Conservation (phyloP, 2,113 vertebrate species). For the Pteruthius melanotis region DNA sequence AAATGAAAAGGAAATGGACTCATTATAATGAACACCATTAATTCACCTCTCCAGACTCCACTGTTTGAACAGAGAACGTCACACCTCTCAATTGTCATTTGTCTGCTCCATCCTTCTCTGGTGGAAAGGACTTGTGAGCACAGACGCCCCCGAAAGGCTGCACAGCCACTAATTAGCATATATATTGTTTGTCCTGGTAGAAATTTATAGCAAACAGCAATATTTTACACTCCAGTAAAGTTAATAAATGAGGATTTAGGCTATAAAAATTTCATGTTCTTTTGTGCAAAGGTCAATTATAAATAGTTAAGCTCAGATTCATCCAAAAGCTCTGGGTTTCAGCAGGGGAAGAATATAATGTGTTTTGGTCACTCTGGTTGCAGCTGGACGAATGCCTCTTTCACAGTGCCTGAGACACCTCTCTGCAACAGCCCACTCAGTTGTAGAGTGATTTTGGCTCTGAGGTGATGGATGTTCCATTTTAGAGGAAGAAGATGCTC, state of each 20-base stretch:
- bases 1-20: constrained; percentile 79
- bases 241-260: constrained; percentile 84
- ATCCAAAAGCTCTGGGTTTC: constrained; percentile 62
- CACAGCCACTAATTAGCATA: constrained; percentile 80
- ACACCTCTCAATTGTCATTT: constrained; percentile 70
- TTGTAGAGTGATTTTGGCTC: background rate
- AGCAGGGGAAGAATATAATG: constrained; percentile 57
- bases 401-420: constrained; percentile 22
- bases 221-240: constrained; percentile 85
- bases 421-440: background rate
- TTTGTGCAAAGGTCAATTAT: constrained; percentile 85
- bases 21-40: constrained; percentile 74
- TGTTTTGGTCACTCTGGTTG: constrained; percentile 64
- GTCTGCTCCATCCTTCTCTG: constrained; percentile 58
- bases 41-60: constrained; percentile 71
- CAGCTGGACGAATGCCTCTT: constrained; percentile 52
- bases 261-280: constrained; percentile 83
- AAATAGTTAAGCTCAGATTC: constrained; percentile 83
- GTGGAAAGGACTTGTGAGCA: constrained; percentile 66
- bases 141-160: constrained; percentile 28
- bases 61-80: constrained; percentile 72
- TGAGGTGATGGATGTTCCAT: background rate
- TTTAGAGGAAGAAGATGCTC: background rate
- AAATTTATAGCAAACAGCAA: constrained; percentile 83
- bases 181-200: constrained; percentile 83